Conservation (phyloP, 1,140 invertebrate genomes). For the Triops cancriformis region DNA sequence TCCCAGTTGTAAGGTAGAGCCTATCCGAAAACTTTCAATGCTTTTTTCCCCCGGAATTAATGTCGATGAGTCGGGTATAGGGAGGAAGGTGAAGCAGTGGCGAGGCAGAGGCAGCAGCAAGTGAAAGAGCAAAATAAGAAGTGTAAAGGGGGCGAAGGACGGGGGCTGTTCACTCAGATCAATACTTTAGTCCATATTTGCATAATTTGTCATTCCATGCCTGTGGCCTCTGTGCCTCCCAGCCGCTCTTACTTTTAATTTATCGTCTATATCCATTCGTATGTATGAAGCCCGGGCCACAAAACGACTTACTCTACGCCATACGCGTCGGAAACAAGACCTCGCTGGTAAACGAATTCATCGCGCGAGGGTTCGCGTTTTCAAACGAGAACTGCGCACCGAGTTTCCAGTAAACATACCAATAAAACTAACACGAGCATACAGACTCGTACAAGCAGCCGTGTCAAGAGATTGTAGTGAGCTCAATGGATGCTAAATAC, state of each 20-base stretch:
- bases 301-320: too few relatives aligned
- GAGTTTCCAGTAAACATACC: too few relatives aligned
- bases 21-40: not conserved
- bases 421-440: too few relatives aligned
- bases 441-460: too few relatives aligned
- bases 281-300: too few relatives aligned
- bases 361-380: too few relatives aligned
- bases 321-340: too few relatives aligned
- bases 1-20: not conserved
- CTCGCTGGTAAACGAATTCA: too few relatives aligned
- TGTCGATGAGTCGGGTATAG: constrained; percentile 11
- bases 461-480: too few relatives aligned
- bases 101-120: constrained; percentile 14
- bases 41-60: not conserved
- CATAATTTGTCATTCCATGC: constrained; percentile 11
- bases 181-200: constrained; percentile 12
- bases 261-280: not conserved
- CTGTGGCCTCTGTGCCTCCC: not conserved
- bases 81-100: not conserved
- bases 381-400: too few relatives aligned
- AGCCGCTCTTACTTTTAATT: not conserved
- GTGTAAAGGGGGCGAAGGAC: constrained; percentile 3
- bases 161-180: constrained; percentile 2
- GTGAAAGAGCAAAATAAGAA: constrained; percentile 22
- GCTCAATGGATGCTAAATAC: too few relatives aligned